Percentiles rank a stretch among this genome's conserved stretches.
Evolutionary conservation across 1,140 invertebrate genomes (phyloP).

Genomic region (Neodiprion virginianus): DNA sequence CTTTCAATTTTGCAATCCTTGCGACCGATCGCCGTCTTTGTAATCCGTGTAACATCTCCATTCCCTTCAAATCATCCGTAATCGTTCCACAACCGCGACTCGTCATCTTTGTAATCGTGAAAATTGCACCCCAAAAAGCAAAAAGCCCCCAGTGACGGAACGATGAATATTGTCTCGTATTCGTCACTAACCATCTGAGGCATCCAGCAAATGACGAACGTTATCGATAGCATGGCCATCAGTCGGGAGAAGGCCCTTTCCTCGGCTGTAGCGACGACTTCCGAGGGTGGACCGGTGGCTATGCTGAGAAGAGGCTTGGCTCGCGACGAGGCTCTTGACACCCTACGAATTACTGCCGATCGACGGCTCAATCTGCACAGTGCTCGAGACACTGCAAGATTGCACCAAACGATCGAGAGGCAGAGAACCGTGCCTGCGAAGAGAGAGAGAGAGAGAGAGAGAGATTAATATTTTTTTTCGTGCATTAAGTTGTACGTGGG

Average conservation of each 20-base stretch:
- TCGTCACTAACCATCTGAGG: conserved; percentile 78
- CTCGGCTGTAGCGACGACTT: conserved; percentile 71
- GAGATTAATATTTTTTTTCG: no score
- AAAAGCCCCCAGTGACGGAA: no score
- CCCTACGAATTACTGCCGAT: conserved; percentile 52
- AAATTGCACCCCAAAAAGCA: no score
- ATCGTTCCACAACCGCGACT: no score
- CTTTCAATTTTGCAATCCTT: no score
- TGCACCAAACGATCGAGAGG: conserved; percentile 80
- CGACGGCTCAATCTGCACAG: conserved; percentile 70
- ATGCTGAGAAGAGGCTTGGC: conserved; percentile 49
- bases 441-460: neutral
- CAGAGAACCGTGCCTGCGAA: conserved; percentile 74
- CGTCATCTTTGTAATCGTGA: no score
- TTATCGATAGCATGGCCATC: conserved; percentile 82
- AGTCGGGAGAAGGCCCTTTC: conserved; percentile 84
- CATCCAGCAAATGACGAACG: conserved; percentile 85
- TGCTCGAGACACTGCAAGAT: conserved; percentile 79
- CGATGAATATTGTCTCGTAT: neutral
- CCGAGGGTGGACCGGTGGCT: conserved; percentile 39
- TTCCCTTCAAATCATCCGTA: no score
- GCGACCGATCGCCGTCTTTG: no score
- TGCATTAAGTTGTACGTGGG: no score
- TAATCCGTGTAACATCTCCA: no score
- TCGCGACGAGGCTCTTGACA: conserved; percentile 49